Evolutionary conservation across 2,113 vertebrate genomes (phyloP).

Genomic region (Corvus moneduloides): DNA sequence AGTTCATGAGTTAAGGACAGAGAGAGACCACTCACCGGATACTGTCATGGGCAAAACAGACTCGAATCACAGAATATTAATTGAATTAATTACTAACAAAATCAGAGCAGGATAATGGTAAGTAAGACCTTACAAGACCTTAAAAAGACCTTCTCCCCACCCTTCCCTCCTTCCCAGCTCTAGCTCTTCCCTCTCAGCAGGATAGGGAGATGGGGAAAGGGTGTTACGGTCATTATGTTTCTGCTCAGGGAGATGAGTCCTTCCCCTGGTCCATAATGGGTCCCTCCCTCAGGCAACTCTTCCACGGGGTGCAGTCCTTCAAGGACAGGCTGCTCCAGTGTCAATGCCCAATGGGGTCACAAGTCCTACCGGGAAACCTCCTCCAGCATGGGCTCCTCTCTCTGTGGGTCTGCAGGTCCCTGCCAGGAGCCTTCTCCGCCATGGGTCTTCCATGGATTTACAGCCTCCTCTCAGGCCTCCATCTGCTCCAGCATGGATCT

Average conservation of each 20-base stretch:
- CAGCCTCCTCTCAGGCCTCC: background rate
- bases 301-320: background rate
- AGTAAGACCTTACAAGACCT: background rate
- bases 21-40: background rate
- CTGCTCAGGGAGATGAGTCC: background rate
- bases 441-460: accelerated
- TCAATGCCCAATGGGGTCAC: accelerated
- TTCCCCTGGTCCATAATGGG: background rate
- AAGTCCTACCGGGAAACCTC: background rate
- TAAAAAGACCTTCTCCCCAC: background rate
- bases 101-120: background rate
- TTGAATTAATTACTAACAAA: background rate
- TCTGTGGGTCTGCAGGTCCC: background rate
- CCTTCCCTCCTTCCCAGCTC: background rate
- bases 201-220: background rate
- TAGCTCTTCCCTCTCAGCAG: background rate
- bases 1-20: background rate
- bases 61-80: background rate
- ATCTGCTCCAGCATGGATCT: background rate
- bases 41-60: background rate
- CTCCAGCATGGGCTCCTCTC: background rate
- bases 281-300: background rate
- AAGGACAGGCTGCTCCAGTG: background rate
- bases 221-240: background rate
- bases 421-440: accelerated